These are phyloP conservation scores for Trichomalopsis sarcophagae DNA, from an alignment of 1,140 invertebrate genomes.

Conservation along the genomic window DNA sequence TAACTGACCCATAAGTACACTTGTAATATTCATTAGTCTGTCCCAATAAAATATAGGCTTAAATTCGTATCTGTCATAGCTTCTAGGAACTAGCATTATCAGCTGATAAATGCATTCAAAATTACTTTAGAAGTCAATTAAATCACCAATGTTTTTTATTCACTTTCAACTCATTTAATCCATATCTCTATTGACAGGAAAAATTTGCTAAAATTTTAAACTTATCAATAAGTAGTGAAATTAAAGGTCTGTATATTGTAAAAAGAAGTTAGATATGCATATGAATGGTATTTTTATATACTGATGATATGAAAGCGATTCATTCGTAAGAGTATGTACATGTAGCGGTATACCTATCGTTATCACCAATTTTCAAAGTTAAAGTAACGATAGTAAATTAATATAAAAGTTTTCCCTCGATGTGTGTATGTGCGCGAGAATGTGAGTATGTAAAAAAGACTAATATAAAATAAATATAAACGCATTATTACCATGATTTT, in stretches of 20 bases:
- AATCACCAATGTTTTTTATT: background rate
- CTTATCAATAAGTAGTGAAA: constrained; percentile 33
- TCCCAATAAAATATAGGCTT: background rate
- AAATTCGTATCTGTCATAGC: constrained; percentile 10
- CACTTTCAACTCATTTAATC: background rate
- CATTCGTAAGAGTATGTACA: constrained; percentile 37
- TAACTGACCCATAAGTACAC: constrained; percentile 28
- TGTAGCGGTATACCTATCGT: constrained; percentile 34
- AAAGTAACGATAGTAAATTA: constrained; percentile 24
- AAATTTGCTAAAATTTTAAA: constrained; percentile 40
- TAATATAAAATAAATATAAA: constrained; percentile 36
- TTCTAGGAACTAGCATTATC: constrained; percentile 8
- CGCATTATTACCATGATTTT: constrained; percentile 35
- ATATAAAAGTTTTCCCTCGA: constrained; percentile 21
- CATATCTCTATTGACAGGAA: background rate
- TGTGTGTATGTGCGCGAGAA: constrained; percentile 8
- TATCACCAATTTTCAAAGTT: constrained; percentile 29
- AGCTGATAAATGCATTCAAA: constrained; percentile 19
- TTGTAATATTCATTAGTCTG: constrained; percentile 28
- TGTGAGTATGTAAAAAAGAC: constrained; percentile 42
- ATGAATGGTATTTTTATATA: constrained; percentile 53
- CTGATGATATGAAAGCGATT: constrained; percentile 45
- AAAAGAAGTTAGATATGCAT: constrained; percentile 49
- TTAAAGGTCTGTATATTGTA: constrained; percentile 49
- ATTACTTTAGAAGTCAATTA: constrained; percentile 25